Evolutionary conservation across 53 echinoderm and acorn worm genomes (phyloP).

Genomic region (Patiria pectinifera): DNA sequence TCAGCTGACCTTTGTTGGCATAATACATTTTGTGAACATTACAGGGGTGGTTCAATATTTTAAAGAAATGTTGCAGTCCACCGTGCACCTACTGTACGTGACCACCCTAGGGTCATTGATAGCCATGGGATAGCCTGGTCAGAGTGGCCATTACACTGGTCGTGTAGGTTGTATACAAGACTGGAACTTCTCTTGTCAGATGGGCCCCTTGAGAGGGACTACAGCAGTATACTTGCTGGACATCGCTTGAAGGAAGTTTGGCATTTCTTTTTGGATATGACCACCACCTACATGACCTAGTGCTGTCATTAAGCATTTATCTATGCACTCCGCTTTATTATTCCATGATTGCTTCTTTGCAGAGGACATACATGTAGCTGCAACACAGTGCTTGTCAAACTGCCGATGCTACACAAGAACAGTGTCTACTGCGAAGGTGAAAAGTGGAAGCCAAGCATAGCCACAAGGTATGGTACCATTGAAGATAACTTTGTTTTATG

Average conservation of each 20-base stretch:
- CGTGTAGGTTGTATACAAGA: too few species aligned
- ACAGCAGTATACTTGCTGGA: not conserved
- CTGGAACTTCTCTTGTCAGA: too few species aligned
- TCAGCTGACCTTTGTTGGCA: not conserved
- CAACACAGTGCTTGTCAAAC: constrained; percentile 19
- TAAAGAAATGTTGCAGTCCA: not conserved
- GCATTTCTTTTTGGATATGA: not conserved
- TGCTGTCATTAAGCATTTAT: not conserved
- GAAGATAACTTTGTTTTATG: too few species aligned
- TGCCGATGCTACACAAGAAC: constrained; percentile 34
- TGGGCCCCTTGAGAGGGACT: too few species aligned
- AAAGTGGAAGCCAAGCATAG: constrained; percentile 19
- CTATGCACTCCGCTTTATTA: not conserved
- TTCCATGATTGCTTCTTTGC: constrained; percentile 27
- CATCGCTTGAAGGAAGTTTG: not conserved
- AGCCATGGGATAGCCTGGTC: too few species aligned
- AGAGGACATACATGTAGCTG: constrained; percentile 24
- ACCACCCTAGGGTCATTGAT: too few species aligned
- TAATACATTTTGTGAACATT: not conserved
- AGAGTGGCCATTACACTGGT: too few species aligned
- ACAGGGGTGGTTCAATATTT: not conserved
- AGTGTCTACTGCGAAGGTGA: not conserved
- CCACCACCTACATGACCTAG: not conserved
- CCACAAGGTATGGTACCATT: not conserved
- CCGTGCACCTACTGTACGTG: too few species aligned